A percentile compares a stretch with the other conserved stretches of the same genome.
Evolutionary conservation across 2,888 invertebrate genomes (phyloP).

Genomic region (Caenorhabditis auriculariae): DNA sequence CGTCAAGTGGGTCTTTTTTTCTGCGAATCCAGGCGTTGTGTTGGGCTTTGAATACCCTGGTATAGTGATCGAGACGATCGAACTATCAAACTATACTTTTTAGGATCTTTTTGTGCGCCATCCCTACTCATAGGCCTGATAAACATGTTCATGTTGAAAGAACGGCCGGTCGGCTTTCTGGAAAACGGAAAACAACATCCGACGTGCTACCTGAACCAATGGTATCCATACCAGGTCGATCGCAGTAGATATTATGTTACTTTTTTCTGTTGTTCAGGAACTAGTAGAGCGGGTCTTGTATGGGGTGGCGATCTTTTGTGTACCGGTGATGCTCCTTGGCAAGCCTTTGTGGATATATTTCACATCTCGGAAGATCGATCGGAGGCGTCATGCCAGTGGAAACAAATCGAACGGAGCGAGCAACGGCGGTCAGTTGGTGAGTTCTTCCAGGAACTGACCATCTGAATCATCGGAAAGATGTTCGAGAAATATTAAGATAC

Average conservation of each 20-base stretch:
- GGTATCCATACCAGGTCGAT: constrained; percentile 63
- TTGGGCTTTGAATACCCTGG: constrained; percentile 29
- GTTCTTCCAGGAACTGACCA: neutral
- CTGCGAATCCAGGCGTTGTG: constrained; percentile 34
- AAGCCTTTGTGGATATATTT: constrained; percentile 49
- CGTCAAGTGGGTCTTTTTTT: constrained; percentile 93
- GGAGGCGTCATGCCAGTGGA: constrained; percentile 5
- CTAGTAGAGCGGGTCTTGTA: constrained; percentile 63
- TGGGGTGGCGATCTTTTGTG: constrained; percentile 49
- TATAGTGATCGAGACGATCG: no score
- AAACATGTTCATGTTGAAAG: constrained; percentile 56
- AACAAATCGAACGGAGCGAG: neutral
- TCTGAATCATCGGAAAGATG: no score
- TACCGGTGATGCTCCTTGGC: constrained; percentile 61
- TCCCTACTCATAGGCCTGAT: constrained; percentile 56
- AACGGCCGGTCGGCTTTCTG: constrained; percentile 30
- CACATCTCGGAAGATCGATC: constrained; percentile 3
- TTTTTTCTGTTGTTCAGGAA: constrained; percentile 16
- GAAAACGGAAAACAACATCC: constrained; percentile 22
- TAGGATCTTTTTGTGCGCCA: constrained; percentile 58
- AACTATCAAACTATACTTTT: neutral
- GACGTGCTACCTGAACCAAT: constrained; percentile 59
- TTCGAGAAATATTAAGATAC: no score
- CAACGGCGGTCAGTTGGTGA: neutral
- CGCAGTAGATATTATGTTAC: neutral